Evolutionary conservation across 2,797 vertebrate genomes (phyloP).

Genomic region (Apogon hyalosoma): DNA sequence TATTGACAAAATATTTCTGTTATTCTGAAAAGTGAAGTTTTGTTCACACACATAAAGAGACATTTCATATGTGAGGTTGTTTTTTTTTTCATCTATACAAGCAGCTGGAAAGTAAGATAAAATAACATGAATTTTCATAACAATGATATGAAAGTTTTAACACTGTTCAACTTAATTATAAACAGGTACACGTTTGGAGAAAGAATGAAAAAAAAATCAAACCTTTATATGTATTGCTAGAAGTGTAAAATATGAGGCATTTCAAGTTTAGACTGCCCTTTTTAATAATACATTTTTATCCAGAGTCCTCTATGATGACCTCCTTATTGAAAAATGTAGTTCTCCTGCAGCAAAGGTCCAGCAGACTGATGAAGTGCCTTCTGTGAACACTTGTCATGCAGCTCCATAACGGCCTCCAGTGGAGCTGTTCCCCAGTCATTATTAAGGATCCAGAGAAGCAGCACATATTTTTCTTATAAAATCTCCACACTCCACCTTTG

Average conservation of each 20-base stretch:
- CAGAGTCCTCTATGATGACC: constrained; percentile 7
- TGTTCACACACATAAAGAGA: constrained; percentile 38
- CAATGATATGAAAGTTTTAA: constrained; percentile 47
- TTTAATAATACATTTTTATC: constrained; percentile 37
- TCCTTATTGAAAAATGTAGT: constrained; percentile 7
- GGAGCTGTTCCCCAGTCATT: constrained; percentile 13
- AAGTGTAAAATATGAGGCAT: constrained; percentile 31
- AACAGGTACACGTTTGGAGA: too few species aligned
- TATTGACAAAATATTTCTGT: constrained; percentile 69
- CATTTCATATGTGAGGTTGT: neutral
- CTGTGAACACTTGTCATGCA: constrained; percentile 8
- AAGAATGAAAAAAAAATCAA: constrained; percentile 32
- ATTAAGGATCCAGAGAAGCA: constrained; percentile 21
- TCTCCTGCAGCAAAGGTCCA: constrained; percentile 30
- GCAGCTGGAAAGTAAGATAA: constrained; percentile 31
- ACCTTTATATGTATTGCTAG: constrained; percentile 10
- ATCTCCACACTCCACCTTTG: constrained; percentile 91
- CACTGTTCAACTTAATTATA: constrained; percentile 67
- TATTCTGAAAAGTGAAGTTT: constrained; percentile 32
- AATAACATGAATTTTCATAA: constrained; percentile 14
- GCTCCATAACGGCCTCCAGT: constrained; percentile 8
- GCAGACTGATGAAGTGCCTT: constrained; percentile 1
- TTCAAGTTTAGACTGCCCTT: constrained; percentile 40
- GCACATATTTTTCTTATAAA: constrained; percentile 75
- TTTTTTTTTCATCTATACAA: constrained; percentile 33